Evolutionary conservation across 2,113 vertebrate species (phyloP).

Genomic region (Myodes glareolus): DNA sequence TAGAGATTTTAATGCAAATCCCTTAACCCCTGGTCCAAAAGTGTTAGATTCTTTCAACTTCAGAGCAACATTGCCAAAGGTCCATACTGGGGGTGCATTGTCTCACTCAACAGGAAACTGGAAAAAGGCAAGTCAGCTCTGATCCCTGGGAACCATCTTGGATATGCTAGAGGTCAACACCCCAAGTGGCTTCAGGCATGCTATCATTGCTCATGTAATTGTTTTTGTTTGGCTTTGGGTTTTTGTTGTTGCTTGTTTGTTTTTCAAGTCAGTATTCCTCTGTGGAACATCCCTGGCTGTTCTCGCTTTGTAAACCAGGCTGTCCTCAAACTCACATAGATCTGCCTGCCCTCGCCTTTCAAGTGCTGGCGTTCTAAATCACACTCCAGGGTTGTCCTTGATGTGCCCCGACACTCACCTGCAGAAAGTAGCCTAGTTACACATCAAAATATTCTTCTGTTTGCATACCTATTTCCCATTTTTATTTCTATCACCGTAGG

Average conservation of each 20-base stretch:
- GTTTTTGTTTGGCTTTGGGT: not conserved
- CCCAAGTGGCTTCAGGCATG: not conserved
- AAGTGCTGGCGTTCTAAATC: not conserved
- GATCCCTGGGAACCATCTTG: not conserved
- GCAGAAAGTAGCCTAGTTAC: not conserved
- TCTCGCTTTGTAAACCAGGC: not conserved
- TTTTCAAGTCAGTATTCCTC: not conserved
- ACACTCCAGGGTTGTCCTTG: not conserved
- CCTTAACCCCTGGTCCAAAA: not conserved
- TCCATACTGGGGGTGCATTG: not conserved
- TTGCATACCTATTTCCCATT: no score
- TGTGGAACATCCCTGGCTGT: not conserved
- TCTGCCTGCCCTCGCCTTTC: not conserved
- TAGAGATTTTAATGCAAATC: not conserved
- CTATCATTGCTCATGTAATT: not conserved
- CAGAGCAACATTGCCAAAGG: not conserved
- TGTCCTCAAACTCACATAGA: not conserved
- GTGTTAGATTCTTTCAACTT: conserved; percentile 5
- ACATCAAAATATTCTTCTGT: not conserved
- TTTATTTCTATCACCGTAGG: not conserved
- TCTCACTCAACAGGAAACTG: not conserved
- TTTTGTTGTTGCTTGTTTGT: not conserved
- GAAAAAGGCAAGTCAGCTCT: not conserved
- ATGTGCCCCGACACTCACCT: not conserved
- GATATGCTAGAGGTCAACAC: not conserved